These are phyloP conservation scores for Charaxes varanes DNA, from an alignment of 1,140 invertebrate genomes.

Conservation along the genomic window DNA sequence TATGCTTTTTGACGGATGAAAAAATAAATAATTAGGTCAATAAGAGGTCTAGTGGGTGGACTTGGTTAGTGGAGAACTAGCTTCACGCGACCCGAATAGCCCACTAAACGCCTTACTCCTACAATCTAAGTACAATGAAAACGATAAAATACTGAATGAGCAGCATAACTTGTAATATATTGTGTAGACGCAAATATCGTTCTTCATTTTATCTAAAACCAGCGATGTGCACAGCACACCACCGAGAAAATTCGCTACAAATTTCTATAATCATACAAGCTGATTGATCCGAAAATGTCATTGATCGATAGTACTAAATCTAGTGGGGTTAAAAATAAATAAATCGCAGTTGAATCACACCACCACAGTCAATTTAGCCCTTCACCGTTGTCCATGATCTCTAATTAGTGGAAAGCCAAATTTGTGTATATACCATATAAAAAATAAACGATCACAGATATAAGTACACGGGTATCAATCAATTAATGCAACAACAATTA, in stretches of 20 bases:
- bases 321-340: slow-evolving; percentile 5
- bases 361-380: slow-evolving; percentile 34
- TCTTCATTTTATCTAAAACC: slow-evolving; percentile 7
- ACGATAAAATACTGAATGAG: slow-evolving; percentile 35
- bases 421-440: too few relatives aligned
- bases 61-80: slow-evolving; percentile 19
- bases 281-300: slow-evolving; percentile 16
- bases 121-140: slow-evolving; percentile 37
- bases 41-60: slow-evolving; percentile 4
- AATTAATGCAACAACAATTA: slow-evolving; percentile 26
- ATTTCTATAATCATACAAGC: slow-evolving; percentile 24
- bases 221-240: slow-evolving; percentile 42
- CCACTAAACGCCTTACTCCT: slow-evolving; percentile 4
- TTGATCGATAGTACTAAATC: slow-evolving; percentile 9
- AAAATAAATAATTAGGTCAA: slow-evolving; percentile 16
- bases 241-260: slow-evolving; percentile 13
- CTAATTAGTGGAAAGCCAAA: too few relatives aligned
- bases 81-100: too few relatives aligned
- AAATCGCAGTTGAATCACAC: slow-evolving; percentile 27
- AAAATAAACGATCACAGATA: slow-evolving; percentile 41
- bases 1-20: slow-evolving; percentile 23
- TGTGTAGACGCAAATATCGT: slow-evolving; percentile 11
- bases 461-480: slow-evolving; percentile 44
- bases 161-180: slow-evolving; percentile 18
- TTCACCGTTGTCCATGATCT: slow-evolving; percentile 6